phyloP scores from a whole-genome alignment of 2,888 invertebrate genomes.

The Morpho deidamia region DNA sequence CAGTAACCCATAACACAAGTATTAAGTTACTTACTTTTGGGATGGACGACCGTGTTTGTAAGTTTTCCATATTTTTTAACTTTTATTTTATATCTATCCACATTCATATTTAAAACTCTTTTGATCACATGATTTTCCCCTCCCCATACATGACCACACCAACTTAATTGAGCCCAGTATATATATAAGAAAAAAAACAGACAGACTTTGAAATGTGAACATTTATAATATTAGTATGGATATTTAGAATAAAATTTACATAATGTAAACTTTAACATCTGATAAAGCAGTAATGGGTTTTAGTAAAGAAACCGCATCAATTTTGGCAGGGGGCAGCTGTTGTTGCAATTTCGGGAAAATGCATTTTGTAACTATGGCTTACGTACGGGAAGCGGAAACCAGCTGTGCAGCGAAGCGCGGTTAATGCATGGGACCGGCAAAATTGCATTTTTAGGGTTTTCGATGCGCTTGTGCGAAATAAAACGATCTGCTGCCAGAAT shows the following conservation, averaged over 20 bases:
- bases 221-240: no score
- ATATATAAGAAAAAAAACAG: no score
- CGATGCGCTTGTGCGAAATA: conserved; percentile 26
- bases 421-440: conserved; percentile 61
- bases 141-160: no score
- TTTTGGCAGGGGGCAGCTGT: conserved; percentile 39
- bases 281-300: conserved; percentile 5
- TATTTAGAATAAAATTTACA: background rate
- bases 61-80: no score
- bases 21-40: no score
- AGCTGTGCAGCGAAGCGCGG: conserved; percentile 62
- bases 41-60: no score
- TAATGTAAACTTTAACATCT: background rate
- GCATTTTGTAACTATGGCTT: conserved; percentile 45
- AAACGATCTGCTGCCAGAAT: conserved; percentile 9
- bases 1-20: no score
- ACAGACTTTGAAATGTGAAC: no score
- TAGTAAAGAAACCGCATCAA: conserved; percentile 42
- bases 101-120: no score
- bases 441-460: conserved; percentile 74
- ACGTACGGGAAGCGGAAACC: conserved; percentile 69
- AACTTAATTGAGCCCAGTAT: no score
- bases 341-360: conserved; percentile 64
- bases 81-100: no score
- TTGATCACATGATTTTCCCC: no score